Evolutionary conservation across 2,113 vertebrate genomes (phyloP).

Genomic region (Tachysurus fulvidraco): DNA sequence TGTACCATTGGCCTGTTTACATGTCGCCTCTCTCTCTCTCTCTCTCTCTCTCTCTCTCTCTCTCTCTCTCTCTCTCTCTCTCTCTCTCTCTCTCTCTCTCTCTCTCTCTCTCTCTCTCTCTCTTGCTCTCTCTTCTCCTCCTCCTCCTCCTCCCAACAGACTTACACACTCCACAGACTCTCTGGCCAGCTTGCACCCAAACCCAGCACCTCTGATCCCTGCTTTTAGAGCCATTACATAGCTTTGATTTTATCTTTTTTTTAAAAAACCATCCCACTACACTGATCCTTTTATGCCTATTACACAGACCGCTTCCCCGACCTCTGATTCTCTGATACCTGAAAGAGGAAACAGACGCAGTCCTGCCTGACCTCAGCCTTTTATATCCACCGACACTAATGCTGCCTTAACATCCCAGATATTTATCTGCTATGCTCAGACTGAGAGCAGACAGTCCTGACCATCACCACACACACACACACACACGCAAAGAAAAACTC

Average conservation of each 20-base stretch:
- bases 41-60: constrained; percentile 16
- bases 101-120: constrained; percentile 31
- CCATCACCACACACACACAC: constrained; percentile 52
- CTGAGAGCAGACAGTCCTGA: constrained; percentile 57
- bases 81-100: constrained; percentile 2
- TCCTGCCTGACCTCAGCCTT: constrained; percentile 75
- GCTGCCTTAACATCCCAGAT: constrained; percentile 71
- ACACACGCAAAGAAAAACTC: neutral
- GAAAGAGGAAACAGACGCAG: constrained; percentile 70
- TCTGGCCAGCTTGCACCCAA: constrained; percentile 27
- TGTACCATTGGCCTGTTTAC: constrained; percentile 73
- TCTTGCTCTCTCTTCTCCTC: constrained; percentile 22
- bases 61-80: constrained; percentile 22
- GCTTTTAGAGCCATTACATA: constrained; percentile 70
- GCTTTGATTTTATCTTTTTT: constrained; percentile 69
- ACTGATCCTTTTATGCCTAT: constrained; percentile 75
- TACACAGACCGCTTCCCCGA: constrained; percentile 64
- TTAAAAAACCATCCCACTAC: constrained; percentile 70
- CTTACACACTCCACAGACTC: constrained; percentile 45
- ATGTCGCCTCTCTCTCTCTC: constrained; percentile 51
- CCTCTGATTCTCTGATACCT: constrained; percentile 72
- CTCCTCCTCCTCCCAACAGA: constrained; percentile 30
- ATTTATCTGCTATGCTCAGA: constrained; percentile 68
- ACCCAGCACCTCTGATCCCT: constrained; percentile 64
- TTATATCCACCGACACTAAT: constrained; percentile 72